Evolutionary conservation across 1,140 invertebrate genomes (phyloP), one percentile per base, ranked within the genome.

Genomic region (Nixonia krombeini): DNA sequence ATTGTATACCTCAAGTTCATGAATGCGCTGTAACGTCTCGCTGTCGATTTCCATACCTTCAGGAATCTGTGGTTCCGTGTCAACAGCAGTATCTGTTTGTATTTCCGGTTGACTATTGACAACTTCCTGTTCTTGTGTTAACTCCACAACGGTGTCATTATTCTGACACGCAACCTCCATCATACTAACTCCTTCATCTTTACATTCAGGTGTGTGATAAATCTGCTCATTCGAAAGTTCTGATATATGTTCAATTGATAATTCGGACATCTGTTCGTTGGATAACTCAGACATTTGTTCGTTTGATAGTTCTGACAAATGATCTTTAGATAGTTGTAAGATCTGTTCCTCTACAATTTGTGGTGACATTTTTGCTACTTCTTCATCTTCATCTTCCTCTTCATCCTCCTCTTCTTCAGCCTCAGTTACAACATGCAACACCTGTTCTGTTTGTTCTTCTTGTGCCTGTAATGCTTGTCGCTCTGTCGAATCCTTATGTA

Each of bases 11-110:
- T 84, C 83, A 28, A 85, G 70, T 47, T 84, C 82, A 26, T 85
- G 82, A 53, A 85, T 85, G 35, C 81, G 81, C 46, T 84, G 81
- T 9, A 85, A 66, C 0, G 82, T 85, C 52, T 84, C 82, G 21
- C 76, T 84, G 26, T 85, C 82, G 18, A 85, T 84, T 41, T 84
- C 83, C 78, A 85, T 84, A 42, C 76, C 82, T 56, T 83, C 82
- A 0, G 82, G 76, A 47, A 84, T 80, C 35, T 82, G 79, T 1
- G 78, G 67, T 25, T 82, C 82, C 0, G 72, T 51, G 18, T 81
- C 83, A 3, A 71, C 51, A 4, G 56, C 49, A 49, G 55, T 59
- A 8, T 76, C 73, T n/a, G 70, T 61, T 2, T 61, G 44, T 12
- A 64, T 57, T 25, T 61, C 42, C 2, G 23, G 31, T 8, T 13